Evolutionary conservation across 1,140 invertebrate species (phyloP).

Genomic region (Orussus abietinus): DNA sequence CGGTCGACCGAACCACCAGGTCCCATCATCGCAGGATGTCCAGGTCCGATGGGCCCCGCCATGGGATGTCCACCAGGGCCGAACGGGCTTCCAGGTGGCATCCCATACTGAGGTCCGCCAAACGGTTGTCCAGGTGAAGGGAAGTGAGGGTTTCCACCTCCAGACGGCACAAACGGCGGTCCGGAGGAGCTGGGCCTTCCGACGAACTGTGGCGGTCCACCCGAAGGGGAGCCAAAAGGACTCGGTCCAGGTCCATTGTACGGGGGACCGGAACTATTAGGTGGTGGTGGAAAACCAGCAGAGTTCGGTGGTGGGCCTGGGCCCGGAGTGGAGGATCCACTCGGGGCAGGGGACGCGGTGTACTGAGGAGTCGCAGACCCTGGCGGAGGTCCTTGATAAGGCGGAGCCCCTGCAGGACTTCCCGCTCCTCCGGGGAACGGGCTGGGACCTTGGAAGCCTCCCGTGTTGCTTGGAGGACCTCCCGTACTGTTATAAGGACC

Average conservation of each 20-base stretch:
- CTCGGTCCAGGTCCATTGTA: slow-evolving; percentile 63
- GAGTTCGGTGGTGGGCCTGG: slow-evolving; percentile 60
- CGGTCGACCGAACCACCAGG: slow-evolving; percentile 67
- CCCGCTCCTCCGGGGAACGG: slow-evolving; percentile 63
- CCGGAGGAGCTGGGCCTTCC: slow-evolving; percentile 66
- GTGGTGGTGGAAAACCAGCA: slow-evolving; percentile 61
- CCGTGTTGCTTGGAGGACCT: slow-evolving; percentile 55
- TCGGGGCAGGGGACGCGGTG: slow-evolving; percentile 70
- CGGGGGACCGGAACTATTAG: slow-evolving; percentile 59
- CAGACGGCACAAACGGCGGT: slow-evolving; percentile 62
- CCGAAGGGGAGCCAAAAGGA: slow-evolving; percentile 65
- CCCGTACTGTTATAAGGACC: slow-evolving; percentile 54
- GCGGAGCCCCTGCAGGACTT: slow-evolving; percentile 60
- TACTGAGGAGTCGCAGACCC: slow-evolving; percentile 71
- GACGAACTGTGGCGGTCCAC: slow-evolving; percentile 61
- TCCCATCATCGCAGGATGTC: slow-evolving; percentile 63
- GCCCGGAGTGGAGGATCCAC: slow-evolving; percentile 70
- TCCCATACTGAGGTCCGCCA: slow-evolving; percentile 62
- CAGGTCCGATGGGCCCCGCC: slow-evolving; percentile 59
- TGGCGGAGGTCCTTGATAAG: slow-evolving; percentile 64
- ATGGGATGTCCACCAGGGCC: slow-evolving; percentile 62
- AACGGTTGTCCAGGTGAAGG: slow-evolving; percentile 62
- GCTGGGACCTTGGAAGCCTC: slow-evolving; percentile 58
- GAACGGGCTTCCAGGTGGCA: slow-evolving; percentile 68
- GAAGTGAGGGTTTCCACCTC: slow-evolving; percentile 63